Evolutionary conservation across 2,113 vertebrate genomes (phyloP).

Genomic region (Leptobrachium leishanense): DNA sequence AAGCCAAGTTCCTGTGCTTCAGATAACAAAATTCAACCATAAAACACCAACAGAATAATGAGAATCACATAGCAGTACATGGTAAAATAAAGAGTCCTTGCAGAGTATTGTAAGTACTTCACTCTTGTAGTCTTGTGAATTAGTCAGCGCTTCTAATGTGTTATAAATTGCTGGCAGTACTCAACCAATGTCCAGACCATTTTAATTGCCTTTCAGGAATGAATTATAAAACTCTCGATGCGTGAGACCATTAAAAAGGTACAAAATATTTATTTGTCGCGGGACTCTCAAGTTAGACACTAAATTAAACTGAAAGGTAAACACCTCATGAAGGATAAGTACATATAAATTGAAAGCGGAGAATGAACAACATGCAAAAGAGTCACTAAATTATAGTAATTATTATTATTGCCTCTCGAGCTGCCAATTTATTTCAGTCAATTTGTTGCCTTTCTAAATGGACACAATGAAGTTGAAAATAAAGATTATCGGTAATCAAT

Average conservation of each 20-base stretch:
- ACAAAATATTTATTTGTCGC: neutral
- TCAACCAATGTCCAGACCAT: no score
- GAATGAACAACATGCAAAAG: slow-evolving; percentile 21
- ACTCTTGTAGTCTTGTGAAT: no score
- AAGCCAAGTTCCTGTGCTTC: no score
- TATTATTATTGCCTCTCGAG: slow-evolving; percentile 29
- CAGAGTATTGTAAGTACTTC: no score
- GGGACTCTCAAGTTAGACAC: neutral
- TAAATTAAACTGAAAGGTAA: neutral
- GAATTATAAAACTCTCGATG: neutral
- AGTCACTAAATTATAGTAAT: slow-evolving; percentile 41
- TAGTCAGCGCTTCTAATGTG: no score
- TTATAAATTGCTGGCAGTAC: no score
- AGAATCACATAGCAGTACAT: no score
- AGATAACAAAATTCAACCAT: no score
- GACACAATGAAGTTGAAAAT: slow-evolving; percentile 46
- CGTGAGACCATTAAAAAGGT: neutral
- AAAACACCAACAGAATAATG: no score
- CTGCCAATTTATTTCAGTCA: slow-evolving; percentile 37
- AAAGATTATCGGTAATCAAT: slow-evolving; percentile 47
- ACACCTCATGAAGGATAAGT: slow-evolving; percentile 11
- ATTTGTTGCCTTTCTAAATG: slow-evolving; percentile 40
- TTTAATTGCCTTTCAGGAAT: neutral
- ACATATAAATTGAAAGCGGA: slow-evolving; percentile 13
- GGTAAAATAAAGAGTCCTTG: no score